Evolutionary conservation across 2,797 vertebrate species (phyloP).

Genomic region (Tarsius wallacei): DNA sequence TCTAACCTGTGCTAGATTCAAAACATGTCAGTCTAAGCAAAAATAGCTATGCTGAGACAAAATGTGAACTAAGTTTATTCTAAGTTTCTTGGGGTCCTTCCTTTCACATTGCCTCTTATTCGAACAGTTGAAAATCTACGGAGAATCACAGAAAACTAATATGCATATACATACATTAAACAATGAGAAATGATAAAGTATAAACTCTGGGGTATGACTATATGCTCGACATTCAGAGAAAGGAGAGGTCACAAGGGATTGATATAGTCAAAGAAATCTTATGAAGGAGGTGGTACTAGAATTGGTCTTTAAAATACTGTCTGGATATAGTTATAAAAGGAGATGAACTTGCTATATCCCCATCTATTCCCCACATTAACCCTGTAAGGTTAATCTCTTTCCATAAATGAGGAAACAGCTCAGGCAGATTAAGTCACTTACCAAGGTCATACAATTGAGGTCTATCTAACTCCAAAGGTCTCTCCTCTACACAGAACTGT

Average conservation of each 20-base stretch:
- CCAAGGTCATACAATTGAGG: neutral
- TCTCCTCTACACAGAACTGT: neutral
- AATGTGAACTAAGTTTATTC: no score
- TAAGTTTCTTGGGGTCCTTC: no score
- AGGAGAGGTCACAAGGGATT: neutral
- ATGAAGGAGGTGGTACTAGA: neutral
- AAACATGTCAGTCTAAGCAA: no score
- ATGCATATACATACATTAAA: no score
- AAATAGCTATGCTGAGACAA: no score
- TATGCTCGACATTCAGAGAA: neutral
- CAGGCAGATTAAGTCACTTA: conserved; percentile 35
- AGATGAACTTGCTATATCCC: neutral
- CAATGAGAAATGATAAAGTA: no score
- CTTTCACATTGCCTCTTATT: neutral
- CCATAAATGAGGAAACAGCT: conserved; percentile 56
- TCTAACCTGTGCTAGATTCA: no score
- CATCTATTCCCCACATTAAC: conserved; percentile 52
- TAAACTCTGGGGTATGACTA: neutral
- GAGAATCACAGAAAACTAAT: neutral
- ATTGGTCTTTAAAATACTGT: neutral
- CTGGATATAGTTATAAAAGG: neutral
- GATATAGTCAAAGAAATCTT: neutral
- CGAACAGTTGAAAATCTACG: neutral
- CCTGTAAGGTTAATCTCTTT: conserved; percentile 71
- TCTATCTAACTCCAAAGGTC: neutral